Evolutionary conservation across 1,140 invertebrate species (phyloP), one percentile per base, ranked within the genome.

Genomic region (Ptiloglossa arizonensis): DNA sequence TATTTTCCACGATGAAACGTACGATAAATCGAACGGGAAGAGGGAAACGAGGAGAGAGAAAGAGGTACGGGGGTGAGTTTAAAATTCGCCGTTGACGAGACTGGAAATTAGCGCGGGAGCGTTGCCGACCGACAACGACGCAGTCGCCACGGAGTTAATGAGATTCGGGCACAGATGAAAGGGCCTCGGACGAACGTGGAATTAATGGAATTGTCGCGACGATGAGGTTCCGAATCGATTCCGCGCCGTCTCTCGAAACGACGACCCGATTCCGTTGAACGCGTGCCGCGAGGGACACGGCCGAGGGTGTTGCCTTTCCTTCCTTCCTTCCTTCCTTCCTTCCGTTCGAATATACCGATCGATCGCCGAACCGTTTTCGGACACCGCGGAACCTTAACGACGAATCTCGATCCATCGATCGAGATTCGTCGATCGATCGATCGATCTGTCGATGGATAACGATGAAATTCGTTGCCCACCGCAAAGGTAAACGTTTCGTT

Each of bases 121-220:
- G 38, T 72, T 27, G 69, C 27, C 29, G 29, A 5, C 15, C 8
- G 70, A 41, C 32, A 63, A 50, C 48, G 32, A 52, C 38, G 27
- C 6, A 32, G 35, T n/a, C 24, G 71, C 13, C 62, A 41, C 19
- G 38, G 57, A 32, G 48, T 73, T 64, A 73, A 73, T 64, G 71
- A 73, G 17, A 64, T 73, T 73, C 57, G 56, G 57, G 48, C 0
- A 29, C n/a, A 27, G 69, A 62, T 38, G 69, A 72, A 72, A 62
- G 44, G 32, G 56, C 2, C 44, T 63, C 29, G 71, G 38, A 41
- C 48, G 27, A 56, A 66, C 62, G 48, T 32, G 29, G 54, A 68
- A 68, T 76, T 76, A 68, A 76, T 60, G 64, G 73, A 69, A 76
- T 69, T 59, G 41, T 75, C 63, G 52, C 38, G n/a, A 11, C n/a